A percentile compares a stretch with the other conserved stretches of the same genome.
phyloP scores from a whole-genome alignment of 2,113 vertebrate genomes.

The Nanger granti region DNA sequence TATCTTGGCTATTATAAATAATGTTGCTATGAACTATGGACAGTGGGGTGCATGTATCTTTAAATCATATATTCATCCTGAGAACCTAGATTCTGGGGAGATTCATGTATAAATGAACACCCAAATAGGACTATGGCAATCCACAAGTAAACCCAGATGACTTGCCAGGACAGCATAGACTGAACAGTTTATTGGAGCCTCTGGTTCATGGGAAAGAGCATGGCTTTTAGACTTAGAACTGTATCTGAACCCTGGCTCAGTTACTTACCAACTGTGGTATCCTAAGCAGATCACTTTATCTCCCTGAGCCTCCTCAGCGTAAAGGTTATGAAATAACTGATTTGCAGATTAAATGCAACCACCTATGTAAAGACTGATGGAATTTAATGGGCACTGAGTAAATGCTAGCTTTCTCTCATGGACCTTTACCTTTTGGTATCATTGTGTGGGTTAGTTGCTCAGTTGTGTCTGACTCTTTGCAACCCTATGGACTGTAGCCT shows the following conservation, averaged over 20 bases:
- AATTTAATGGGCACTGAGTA: background rate
- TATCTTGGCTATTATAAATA: background rate
- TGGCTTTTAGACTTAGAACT: background rate
- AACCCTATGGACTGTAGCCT: background rate
- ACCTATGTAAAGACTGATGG: background rate
- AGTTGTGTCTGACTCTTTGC: background rate
- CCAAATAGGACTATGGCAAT: background rate
- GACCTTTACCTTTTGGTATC: background rate
- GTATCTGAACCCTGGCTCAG: background rate
- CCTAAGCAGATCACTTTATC: background rate
- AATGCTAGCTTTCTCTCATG: background rate
- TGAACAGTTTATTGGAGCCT: background rate
- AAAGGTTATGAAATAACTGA: background rate
- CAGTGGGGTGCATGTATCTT: background rate
- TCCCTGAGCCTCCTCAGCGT: background rate
- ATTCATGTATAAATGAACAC: background rate
- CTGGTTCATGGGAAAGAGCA: background rate
- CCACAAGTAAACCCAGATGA: background rate
- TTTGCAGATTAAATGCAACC: background rate
- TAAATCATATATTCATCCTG: background rate
- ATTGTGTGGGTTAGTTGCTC: background rate
- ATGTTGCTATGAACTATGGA: background rate
- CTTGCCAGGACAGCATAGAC: background rate
- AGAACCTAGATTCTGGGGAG: background rate
- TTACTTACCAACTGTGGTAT: background rate